These are phyloP conservation scores for Coreius guichenoti DNA, from an alignment of 2,797 vertebrate genomes.

Conservation along the genomic window DNA sequence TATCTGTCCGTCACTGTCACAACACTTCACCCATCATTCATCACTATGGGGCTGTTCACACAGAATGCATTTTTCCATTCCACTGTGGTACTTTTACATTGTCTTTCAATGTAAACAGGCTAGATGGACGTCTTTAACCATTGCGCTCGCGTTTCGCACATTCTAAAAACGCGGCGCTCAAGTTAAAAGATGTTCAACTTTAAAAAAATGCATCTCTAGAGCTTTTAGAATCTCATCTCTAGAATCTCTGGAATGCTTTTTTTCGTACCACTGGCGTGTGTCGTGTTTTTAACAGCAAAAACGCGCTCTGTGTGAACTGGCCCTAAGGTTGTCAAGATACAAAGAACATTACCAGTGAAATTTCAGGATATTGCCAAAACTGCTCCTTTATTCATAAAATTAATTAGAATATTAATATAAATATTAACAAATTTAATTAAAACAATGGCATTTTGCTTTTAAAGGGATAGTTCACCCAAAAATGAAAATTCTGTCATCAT, in stretches of 20 bases:
- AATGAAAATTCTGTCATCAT: too few species aligned
- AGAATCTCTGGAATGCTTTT: too few species aligned
- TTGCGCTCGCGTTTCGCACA: neutral
- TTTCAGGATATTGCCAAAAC: neutral
- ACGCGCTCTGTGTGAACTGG: neutral
- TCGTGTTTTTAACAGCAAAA: neutral
- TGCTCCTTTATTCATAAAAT: neutral
- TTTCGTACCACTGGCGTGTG: neutral
- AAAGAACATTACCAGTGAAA: neutral
- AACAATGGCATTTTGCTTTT: neutral
- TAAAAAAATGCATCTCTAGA: neutral
- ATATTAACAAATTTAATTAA: neutral
- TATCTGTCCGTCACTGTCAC: slow-evolving; percentile 8
- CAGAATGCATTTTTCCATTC: neutral
- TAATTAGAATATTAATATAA: neutral
- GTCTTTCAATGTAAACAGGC: neutral
- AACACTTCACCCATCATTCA: slow-evolving; percentile 23
- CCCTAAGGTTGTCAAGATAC: neutral
- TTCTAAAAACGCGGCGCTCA: too few species aligned
- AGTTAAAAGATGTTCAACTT: neutral
- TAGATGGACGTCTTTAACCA: neutral
- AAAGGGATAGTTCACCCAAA: too few species aligned
- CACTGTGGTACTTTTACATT: neutral
- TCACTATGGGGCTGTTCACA: neutral
- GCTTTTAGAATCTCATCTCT: too few species aligned